Conservation (phyloP, 2,888 invertebrate species). For the Phyllotreta striolata region DNA sequence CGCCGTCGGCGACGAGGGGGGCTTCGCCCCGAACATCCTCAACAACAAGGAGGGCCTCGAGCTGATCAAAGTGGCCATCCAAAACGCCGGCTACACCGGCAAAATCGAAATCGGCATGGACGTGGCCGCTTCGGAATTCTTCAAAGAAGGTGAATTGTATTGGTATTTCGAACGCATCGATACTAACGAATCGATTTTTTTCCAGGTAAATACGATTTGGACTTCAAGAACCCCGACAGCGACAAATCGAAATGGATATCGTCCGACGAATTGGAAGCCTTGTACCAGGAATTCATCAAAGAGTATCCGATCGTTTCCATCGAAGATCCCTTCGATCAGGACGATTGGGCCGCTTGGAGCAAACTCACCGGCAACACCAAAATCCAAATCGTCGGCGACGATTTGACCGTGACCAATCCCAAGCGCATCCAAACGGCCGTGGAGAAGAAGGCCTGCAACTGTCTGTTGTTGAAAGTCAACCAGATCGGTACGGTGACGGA, state of each 20-base stretch:
- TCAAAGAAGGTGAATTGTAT: constrained; percentile 67
- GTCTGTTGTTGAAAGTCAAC: constrained; percentile 93
- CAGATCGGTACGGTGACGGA: constrained; percentile 99
- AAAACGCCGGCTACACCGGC: constrained; percentile 95
- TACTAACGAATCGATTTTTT: background rate
- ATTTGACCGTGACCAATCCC: constrained; percentile 94
- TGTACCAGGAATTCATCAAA: constrained; percentile 91
- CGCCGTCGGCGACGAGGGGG: constrained; percentile 99
- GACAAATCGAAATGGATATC: constrained; percentile 83
- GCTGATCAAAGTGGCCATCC: constrained; percentile 88
- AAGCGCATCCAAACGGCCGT: constrained; percentile 93
- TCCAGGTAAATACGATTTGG: constrained; percentile 80
- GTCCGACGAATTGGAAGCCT: constrained; percentile 81
- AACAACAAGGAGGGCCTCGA: constrained; percentile 94
- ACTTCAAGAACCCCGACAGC: constrained; percentile 95
- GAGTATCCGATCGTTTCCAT: constrained; percentile 95
- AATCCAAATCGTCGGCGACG: constrained; percentile 95
- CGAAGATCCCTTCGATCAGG: constrained; percentile 99
- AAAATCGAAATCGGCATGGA: constrained; percentile 99
- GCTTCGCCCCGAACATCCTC: constrained; percentile 98
- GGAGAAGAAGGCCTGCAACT: constrained; percentile 98
- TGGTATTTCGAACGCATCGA: background rate
- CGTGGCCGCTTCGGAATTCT: constrained; percentile 98
- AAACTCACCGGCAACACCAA: constrained; percentile 76
- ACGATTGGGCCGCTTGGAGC: constrained; percentile 97